These are phyloP conservation scores for Drosophila oshimai DNA, from an alignment of 1,140 invertebrate species.

Conservation along the genomic window DNA sequence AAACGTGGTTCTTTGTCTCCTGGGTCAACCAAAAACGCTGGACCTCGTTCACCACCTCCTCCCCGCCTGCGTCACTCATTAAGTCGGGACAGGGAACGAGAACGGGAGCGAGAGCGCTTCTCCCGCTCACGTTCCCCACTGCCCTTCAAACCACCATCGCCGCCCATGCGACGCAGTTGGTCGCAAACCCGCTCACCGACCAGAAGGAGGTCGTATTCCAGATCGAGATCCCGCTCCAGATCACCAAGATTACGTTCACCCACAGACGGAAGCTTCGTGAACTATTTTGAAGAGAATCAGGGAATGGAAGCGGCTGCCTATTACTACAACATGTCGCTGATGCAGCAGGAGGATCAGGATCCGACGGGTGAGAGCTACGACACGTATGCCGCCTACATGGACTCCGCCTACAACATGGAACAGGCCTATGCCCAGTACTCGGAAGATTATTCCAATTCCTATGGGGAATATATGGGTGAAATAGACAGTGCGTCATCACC, in stretches of 20 bases:
- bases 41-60: constrained; percentile 62
- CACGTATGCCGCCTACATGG: constrained; percentile 65
- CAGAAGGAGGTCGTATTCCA: constrained; percentile 26
- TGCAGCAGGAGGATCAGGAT: constrained; percentile 52
- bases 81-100: constrained; percentile 45
- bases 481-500: background rate
- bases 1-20: constrained; percentile 47
- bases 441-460: constrained; percentile 22
- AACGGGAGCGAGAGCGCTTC: constrained; percentile 40
- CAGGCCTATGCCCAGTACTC: constrained; percentile 62
- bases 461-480: constrained; percentile 17
- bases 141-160: constrained; percentile 76
- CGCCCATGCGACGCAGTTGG: constrained; percentile 76
- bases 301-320: constrained; percentile 54
- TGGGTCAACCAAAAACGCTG: constrained; percentile 17
- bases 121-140: constrained; percentile 70
- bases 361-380: constrained; percentile 44
- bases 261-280: constrained; percentile 6
- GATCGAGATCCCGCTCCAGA: constrained; percentile 34
- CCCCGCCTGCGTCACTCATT: constrained; percentile 44
- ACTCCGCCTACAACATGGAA: constrained; percentile 61
- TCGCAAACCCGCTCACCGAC: constrained; percentile 40
- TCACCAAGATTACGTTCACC: constrained; percentile 28
- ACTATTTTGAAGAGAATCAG: constrained; percentile 60
- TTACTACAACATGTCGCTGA: constrained; percentile 66